phyloP scores from a whole-genome alignment of 2,888 invertebrate species.

The Agonopterix alstromeriana region DNA sequence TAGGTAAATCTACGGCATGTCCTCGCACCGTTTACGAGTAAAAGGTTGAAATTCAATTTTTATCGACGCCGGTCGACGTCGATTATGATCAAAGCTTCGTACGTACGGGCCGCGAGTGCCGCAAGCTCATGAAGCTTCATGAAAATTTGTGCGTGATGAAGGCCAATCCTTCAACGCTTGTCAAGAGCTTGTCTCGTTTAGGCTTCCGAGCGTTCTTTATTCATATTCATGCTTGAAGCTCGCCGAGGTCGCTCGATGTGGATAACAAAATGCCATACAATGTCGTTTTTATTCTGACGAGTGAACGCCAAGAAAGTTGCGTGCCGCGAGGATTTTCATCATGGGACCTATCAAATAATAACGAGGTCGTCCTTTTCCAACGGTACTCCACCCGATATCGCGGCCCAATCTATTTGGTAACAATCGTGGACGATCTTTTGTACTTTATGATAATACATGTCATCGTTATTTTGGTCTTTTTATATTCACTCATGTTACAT shows the following conservation, averaged over 20 bases:
- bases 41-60: conserved; percentile 60
- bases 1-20: conserved; percentile 59
- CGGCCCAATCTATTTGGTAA: conserved; percentile 50
- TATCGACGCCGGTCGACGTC: conserved; percentile 35
- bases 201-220: conserved; percentile 47
- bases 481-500: conserved; percentile 33
- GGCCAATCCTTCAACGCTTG: conserved; percentile 58
- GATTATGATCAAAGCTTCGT: conserved; percentile 31
- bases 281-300: conserved; percentile 66
- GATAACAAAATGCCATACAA: conserved; percentile 54
- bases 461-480: conserved; percentile 39
- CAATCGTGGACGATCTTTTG: conserved; percentile 57
- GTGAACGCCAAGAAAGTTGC: conserved; percentile 68
- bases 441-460: conserved; percentile 54
- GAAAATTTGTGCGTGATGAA: conserved; percentile 64
- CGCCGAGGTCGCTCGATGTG: conserved; percentile 30
- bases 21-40: conserved; percentile 45
- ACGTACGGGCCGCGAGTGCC: conserved; percentile 2
- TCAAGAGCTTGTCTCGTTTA: conserved; percentile 56
- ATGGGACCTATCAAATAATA: conserved; percentile 71
- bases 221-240: conserved; percentile 55
- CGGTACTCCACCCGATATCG: conserved; percentile 51
- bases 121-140: conserved; percentile 12
- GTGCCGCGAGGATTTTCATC: conserved; percentile 68
- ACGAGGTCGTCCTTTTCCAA: conserved; percentile 57